phyloP scores from a whole-genome alignment of 2,797 vertebrate genomes.

The Hapalemur alaotrensis region DNA sequence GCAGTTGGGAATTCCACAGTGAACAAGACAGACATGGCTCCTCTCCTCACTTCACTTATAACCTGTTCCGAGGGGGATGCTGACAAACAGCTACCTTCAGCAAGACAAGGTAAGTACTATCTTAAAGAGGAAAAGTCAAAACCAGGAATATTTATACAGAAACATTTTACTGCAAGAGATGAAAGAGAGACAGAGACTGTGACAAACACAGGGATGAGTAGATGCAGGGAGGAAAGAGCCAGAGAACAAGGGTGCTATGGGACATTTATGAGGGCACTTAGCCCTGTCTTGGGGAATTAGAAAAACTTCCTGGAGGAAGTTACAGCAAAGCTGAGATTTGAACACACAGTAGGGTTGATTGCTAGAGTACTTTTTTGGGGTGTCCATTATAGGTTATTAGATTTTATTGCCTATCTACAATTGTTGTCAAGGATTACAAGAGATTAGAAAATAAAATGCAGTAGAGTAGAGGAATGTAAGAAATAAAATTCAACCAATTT shows the following conservation, averaged over 20 bases:
- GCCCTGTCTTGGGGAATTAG: background rate
- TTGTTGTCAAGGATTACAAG: background rate
- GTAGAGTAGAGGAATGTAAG: background rate
- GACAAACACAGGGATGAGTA: background rate
- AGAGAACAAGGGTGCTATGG: background rate
- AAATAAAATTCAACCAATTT: background rate
- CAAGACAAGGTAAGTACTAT: background rate
- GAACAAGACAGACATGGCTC: background rate
- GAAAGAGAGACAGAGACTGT: background rate
- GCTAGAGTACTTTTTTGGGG: background rate
- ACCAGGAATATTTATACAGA: background rate
- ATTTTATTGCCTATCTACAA: background rate
- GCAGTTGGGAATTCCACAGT: background rate
- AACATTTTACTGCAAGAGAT: background rate
- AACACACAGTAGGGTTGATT: background rate
- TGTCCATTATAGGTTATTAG: background rate
- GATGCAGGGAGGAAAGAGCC: background rate
- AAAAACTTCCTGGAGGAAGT: background rate
- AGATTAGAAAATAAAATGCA: background rate
- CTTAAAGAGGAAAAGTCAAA: background rate
- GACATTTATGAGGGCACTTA: too few species aligned
- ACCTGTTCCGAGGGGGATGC: background rate
- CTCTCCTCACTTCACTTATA: background rate
- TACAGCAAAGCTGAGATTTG: background rate
- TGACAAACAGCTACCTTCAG: background rate